phyloP scores from a whole-genome alignment of 1,140 invertebrate genomes.

The Pogonus chalceus region DNA sequence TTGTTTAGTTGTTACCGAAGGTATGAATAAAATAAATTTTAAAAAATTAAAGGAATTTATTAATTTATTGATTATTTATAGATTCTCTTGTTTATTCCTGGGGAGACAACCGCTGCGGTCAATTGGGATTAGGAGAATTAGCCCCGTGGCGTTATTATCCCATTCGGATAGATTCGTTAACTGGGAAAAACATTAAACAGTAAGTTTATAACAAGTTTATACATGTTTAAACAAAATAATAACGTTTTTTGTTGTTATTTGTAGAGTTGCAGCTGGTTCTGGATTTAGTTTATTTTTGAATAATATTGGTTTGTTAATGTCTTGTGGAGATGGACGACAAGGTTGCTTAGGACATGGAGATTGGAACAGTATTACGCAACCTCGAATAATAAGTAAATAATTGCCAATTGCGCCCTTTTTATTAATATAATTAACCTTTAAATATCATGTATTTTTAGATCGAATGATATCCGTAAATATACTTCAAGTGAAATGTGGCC shows the following conservation, averaged over 20 bases:
- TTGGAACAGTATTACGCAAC: conserved; percentile 44
- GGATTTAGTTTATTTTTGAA: conserved; percentile 55
- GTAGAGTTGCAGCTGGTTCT: conserved; percentile 44
- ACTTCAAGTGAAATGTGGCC: conserved; percentile 49
- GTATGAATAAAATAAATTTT: conserved; percentile 21
- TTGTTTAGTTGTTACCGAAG: conserved; percentile 54
- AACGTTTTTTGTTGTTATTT: conserved; percentile 9
- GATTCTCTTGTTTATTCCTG: conserved; percentile 59
- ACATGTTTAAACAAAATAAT: neutral
- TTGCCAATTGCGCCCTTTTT: neutral
- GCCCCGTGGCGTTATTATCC: conserved; percentile 45
- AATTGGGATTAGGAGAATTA: conserved; percentile 53
- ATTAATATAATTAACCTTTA: conserved; percentile 6
- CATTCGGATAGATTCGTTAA: conserved; percentile 45
- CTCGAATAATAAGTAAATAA: conserved; percentile 50
- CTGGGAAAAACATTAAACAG: conserved; percentile 49
- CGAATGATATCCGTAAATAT: conserved; percentile 49
- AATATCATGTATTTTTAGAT: conserved; percentile 24
- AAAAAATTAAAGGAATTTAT: neutral
- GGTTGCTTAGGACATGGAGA: conserved; percentile 61
- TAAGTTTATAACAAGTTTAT: conserved; percentile 32
- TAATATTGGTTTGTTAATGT: conserved; percentile 58
- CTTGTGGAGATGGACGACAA: conserved; percentile 55
- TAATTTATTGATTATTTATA: conserved; percentile 14
- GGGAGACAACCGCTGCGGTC: conserved; percentile 58